Conservation (phyloP, 2,888 invertebrate genomes). For the Labia minor region DNA sequence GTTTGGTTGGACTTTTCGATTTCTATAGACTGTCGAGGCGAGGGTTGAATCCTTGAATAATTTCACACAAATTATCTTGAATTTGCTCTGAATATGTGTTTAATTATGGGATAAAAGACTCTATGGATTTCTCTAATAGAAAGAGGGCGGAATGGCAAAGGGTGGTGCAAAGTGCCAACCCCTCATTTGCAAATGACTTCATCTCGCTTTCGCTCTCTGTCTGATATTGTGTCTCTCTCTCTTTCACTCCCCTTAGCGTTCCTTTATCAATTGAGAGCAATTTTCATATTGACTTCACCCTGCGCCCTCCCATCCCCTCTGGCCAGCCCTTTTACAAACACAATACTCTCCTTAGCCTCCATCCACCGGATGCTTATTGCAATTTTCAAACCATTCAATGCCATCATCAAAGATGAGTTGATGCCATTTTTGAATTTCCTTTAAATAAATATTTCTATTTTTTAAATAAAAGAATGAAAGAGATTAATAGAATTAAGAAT, state of each 20-base stretch:
- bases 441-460: no score
- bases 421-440: no score
- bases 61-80: slow-evolving; percentile 8
- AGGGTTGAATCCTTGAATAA: slow-evolving; percentile 13
- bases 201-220: background rate
- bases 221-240: background rate
- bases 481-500: no score
- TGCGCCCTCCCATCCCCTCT: slow-evolving; percentile 16
- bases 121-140: slow-evolving; percentile 13
- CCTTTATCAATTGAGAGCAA: slow-evolving; percentile 27
- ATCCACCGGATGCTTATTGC: slow-evolving; percentile 7
- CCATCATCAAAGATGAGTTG: no score
- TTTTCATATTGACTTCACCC: slow-evolving; percentile 27
- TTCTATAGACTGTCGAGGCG: slow-evolving; percentile 4
- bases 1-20: slow-evolving; percentile 2
- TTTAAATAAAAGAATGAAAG: no score
- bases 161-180: background rate
- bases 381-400: background rate
- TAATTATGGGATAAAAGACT: slow-evolving; percentile 13
- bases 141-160: background rate
- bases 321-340: background rate
- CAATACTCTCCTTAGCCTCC: background rate
- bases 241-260: background rate
- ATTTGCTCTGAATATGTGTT: slow-evolving; percentile 13
- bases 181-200: slow-evolving; percentile 9